These are phyloP conservation scores for Corella eumyota DNA, from an alignment of 23 tunicate genomes.

Conservation along the genomic window DNA sequence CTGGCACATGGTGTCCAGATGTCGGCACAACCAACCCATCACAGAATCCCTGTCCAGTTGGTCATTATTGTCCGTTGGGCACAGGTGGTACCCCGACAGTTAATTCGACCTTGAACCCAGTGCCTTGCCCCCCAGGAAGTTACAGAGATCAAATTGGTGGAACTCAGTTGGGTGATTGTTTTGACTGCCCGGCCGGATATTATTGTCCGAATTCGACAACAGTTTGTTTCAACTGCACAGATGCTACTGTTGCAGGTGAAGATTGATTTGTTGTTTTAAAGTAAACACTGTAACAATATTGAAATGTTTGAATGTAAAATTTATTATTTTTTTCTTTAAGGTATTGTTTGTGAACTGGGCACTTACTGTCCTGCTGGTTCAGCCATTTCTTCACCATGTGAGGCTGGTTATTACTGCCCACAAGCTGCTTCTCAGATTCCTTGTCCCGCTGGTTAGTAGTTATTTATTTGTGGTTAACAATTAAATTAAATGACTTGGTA, in stretches of 20 bases:
- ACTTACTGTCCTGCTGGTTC: constrained; percentile 77
- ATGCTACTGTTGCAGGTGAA: constrained; percentile 71
- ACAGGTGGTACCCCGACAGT: constrained; percentile 46
- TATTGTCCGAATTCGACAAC: constrained; percentile 87
- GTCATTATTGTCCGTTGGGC: constrained; percentile 84
- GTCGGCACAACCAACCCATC: constrained; percentile 65
- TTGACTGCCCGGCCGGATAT: constrained; percentile 75
- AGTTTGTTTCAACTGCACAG: constrained; percentile 82
- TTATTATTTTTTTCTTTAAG: not conserved
- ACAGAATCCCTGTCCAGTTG: constrained; percentile 82
- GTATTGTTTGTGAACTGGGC: constrained; percentile 10
- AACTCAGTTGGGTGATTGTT: constrained; percentile 29
- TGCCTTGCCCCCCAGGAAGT: constrained; percentile 86
- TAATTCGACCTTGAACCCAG: constrained; percentile 50
- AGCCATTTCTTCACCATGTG: constrained; percentile 35
- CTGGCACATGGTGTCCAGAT: constrained; percentile 90
- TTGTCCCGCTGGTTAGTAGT: constrained; percentile 69
- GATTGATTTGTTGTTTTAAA: not conserved
- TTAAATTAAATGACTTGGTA: not conserved
- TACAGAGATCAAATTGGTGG: constrained; percentile 58
- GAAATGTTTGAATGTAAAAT: not conserved
- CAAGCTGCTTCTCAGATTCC: constrained; percentile 32
- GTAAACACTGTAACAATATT: not conserved
- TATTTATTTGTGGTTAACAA: not conserved
- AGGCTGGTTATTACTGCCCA: constrained; percentile 84